A percentile compares a stretch with the other conserved stretches of the same genome.
These are phyloP conservation scores for Aphelinus atriplicis DNA, from an alignment of 1,140 invertebrate species.

Conservation along the genomic window DNA sequence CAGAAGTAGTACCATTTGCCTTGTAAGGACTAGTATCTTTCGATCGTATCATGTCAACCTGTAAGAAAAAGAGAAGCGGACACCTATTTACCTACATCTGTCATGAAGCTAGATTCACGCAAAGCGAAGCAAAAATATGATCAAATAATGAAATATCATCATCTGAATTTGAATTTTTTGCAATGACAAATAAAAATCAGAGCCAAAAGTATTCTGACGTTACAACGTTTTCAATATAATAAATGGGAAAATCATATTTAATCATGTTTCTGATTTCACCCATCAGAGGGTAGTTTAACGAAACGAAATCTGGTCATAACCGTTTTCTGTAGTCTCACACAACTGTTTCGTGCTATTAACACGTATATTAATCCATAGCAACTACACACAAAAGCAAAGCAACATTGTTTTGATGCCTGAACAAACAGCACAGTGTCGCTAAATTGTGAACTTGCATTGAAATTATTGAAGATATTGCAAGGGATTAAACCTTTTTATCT, in stretches of 20 bases:
- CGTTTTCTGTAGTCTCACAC: constrained; percentile 11
- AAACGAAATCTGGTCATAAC: neutral
- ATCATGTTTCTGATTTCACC: neutral
- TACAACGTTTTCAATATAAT: constrained; percentile 18
- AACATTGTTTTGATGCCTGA: constrained; percentile 29
- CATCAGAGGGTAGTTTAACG: too few relatives aligned
- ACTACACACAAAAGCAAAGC: constrained; percentile 38
- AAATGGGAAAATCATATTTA: constrained; percentile 8
- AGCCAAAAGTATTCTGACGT: neutral
- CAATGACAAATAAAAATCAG: neutral
- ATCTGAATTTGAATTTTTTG: neutral
- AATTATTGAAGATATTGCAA: constrained; percentile 23
- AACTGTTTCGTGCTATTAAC: constrained; percentile 27
- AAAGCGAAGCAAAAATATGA: constrained; percentile 5
- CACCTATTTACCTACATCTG: constrained; percentile 28
- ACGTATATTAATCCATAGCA: constrained; percentile 30
- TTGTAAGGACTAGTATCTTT: constrained; percentile 59
- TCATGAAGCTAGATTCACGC: constrained; percentile 2
- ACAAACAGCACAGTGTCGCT: constrained; percentile 34
- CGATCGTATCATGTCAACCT: constrained; percentile 61
- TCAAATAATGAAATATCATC: neutral
- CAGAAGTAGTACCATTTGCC: constrained; percentile 61
- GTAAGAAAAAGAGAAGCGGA: constrained; percentile 46
- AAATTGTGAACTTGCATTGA: constrained; percentile 38
- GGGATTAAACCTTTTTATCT: too few relatives aligned